Conservation (phyloP, 2,113 vertebrate species). For the Oryzias woworae region DNA sequence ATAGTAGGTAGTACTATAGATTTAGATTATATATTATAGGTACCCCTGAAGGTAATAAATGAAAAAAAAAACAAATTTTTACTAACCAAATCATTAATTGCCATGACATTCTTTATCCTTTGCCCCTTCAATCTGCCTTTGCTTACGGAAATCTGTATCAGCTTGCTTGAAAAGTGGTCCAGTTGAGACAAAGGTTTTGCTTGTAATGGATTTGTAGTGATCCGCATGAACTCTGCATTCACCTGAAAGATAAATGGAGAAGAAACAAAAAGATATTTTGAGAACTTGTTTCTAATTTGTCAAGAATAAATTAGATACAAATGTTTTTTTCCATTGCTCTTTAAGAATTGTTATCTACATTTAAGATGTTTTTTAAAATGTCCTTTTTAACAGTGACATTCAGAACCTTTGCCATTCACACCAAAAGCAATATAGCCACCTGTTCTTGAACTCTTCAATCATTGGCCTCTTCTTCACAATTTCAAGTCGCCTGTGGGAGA, state of each 20-base stretch:
- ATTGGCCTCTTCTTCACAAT: conserved; percentile 2
- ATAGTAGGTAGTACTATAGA: too few species aligned
- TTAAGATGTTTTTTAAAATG: neutral
- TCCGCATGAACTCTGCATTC: neutral
- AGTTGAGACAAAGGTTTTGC: neutral
- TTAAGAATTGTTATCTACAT: too few species aligned
- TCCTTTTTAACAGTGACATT: neutral
- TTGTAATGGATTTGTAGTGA: neutral
- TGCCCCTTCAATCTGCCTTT: neutral
- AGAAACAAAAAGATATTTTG: neutral
- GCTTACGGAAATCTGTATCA: neutral
- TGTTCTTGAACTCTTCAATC: neutral
- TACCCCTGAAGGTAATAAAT: too few species aligned
- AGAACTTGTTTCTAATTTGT: neutral
- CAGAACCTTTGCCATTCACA: neutral
- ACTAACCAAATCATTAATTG: neutral
- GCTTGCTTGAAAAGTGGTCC: neutral
- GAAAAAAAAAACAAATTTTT: too few species aligned
- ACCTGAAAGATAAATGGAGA: neutral
- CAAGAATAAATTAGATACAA: neutral
- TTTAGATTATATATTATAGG: too few species aligned
- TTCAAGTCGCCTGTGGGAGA: neutral
- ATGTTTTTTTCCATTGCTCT: too few species aligned
- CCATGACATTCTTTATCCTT: too few species aligned
- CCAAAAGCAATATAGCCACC: neutral